Evolutionary conservation across 37 sponge, comb jelly and placozoan genomes (phyloP).

Genomic region (Geodia barretti): DNA sequence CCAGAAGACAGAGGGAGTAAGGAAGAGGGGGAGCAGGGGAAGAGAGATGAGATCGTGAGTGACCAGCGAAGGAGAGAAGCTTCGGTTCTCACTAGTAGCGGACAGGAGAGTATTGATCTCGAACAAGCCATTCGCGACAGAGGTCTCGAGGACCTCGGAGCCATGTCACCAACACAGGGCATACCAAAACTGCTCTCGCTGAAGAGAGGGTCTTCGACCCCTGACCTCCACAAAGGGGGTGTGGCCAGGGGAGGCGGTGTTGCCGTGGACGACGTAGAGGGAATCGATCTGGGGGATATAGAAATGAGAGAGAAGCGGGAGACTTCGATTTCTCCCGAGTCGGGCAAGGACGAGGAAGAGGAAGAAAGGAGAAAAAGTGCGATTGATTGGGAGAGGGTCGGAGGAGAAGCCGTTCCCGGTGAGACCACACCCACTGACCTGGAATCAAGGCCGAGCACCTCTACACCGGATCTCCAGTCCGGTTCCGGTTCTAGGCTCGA

Average conservation of each 20-base stretch:
- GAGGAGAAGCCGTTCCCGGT: not conserved
- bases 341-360: not conserved
- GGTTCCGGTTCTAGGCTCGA: not conserved
- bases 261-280: conserved; percentile 1
- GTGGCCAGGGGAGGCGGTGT: not conserved
- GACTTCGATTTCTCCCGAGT: conserved; percentile 3
- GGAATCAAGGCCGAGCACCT: not conserved
- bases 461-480: not conserved
- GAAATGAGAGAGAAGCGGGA: conserved; percentile 3
- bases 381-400: conserved; percentile 48
- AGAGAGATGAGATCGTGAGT: too few species aligned
- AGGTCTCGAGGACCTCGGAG: not conserved
- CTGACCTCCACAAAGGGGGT: not conserved
- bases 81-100: not conserved
- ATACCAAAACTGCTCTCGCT: not conserved
- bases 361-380: not conserved
- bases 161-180: not conserved
- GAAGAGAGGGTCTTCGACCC: not conserved
- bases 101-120: not conserved
- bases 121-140: too few species aligned
- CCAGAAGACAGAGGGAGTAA: not conserved
- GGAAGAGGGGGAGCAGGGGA: not conserved
- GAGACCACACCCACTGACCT: not conserved
- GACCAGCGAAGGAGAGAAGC: too few species aligned
- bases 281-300: conserved; percentile 18